Evolutionary conservation across 2,888 invertebrate species (phyloP).

Genomic region (Meandrusa payeni): DNA sequence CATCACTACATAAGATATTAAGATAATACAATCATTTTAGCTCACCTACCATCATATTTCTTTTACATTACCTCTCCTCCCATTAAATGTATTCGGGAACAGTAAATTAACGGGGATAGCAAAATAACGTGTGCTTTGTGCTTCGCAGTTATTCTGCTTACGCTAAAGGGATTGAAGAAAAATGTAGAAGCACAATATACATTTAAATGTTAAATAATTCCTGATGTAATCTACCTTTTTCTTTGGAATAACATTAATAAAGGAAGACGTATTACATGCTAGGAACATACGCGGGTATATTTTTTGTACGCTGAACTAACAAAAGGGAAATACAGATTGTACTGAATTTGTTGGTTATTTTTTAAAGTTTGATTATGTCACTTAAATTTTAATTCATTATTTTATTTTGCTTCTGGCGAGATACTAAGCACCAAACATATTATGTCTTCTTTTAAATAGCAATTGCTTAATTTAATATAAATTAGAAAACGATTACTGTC

Average conservation of each 20-base stretch:
- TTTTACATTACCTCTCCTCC: slow-evolving; percentile 4
- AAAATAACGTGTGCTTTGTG: slow-evolving; percentile 44
- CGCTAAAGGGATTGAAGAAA: slow-evolving; percentile 27
- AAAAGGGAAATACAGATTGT: too few relatives aligned
- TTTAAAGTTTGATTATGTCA: slow-evolving; percentile 19
- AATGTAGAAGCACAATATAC: too few relatives aligned
- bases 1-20: neutral
- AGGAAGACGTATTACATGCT: too few relatives aligned
- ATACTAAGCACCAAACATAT: too few relatives aligned
- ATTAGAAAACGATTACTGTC: too few relatives aligned
- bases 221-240: slow-evolving; percentile 17
- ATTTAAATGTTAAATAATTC: too few relatives aligned
- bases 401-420: neutral
- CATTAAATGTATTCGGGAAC: slow-evolving; percentile 20
- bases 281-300: too few relatives aligned
- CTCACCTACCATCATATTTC: slow-evolving; percentile 17
- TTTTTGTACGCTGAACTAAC: too few relatives aligned
- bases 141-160: slow-evolving; percentile 51
- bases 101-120: slow-evolving; percentile 7
- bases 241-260: slow-evolving; percentile 2
- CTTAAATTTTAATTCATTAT: neutral
- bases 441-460: too few relatives aligned
- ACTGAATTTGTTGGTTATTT: too few relatives aligned
- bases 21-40: slow-evolving; percentile 24
- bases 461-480: too few relatives aligned